Percentiles rank a stretch among this genome's conserved stretches.
These are phyloP conservation scores for Cyprinus carpio DNA, from an alignment of 2,113 vertebrate genomes.

Conservation along the genomic window DNA sequence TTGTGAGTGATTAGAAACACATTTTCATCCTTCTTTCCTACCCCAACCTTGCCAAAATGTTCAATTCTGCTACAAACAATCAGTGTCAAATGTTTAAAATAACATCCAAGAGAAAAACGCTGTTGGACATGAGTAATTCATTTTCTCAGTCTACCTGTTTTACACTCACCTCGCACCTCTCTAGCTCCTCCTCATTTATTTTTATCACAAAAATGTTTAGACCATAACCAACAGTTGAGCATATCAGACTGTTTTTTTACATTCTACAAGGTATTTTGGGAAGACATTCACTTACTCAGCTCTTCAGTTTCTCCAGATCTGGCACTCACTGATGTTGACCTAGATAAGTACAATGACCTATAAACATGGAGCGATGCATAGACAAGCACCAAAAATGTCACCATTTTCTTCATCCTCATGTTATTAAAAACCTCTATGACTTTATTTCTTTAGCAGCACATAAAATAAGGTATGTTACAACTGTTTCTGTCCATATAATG, in stretches of 20 bases:
- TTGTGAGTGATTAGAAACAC: conserved; percentile 73
- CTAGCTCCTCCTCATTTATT: not conserved
- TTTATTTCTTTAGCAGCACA: not conserved
- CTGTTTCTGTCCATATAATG: not conserved
- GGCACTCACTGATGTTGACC: not conserved
- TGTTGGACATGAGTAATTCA: not conserved
- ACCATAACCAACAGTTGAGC: not conserved
- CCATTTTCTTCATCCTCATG: not conserved
- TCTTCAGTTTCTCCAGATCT: conserved; percentile 1
- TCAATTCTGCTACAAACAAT: conserved; percentile 68
- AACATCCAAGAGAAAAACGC: conserved; percentile 60
- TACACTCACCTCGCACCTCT: not conserved
- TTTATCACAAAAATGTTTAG: not conserved
- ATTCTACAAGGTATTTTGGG: not conserved
- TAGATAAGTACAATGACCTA: conserved; percentile 8
- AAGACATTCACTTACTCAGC: not conserved
- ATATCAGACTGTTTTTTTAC: not conserved
- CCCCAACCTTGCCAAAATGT: conserved; percentile 48
- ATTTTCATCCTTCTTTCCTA: conserved; percentile 60
- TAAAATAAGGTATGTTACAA: not conserved
- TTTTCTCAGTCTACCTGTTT: not conserved
- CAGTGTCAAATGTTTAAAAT: conserved; percentile 71
- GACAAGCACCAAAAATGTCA: not conserved
- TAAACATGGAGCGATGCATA: not conserved
- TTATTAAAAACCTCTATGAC: not conserved